Percentiles rank a stretch among this genome's conserved stretches.
phyloP scores from a whole-genome alignment of 2,888 invertebrate species.

The Drosophila mercatorum region DNA sequence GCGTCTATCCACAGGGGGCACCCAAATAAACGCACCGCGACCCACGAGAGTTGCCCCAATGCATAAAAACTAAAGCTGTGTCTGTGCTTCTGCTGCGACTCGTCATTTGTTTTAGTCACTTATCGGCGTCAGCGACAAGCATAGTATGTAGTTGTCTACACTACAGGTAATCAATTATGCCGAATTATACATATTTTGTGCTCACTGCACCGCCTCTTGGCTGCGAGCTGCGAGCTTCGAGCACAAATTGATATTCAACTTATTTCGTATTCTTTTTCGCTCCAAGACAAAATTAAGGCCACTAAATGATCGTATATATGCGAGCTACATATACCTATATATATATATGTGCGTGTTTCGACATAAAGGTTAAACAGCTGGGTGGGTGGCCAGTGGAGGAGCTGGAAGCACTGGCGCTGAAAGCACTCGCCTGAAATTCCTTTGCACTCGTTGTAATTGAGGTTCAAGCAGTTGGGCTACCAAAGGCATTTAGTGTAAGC shows the following conservation, averaged over 20 bases:
- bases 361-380: constrained; percentile 14
- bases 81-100: constrained; percentile 7
- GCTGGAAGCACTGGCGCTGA: neutral
- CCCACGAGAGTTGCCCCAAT: neutral
- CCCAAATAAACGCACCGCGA: constrained; percentile 26
- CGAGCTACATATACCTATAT: neutral
- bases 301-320: constrained; percentile 40
- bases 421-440: neutral
- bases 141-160: constrained; percentile 50
- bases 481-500: constrained; percentile 6
- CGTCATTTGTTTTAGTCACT: constrained; percentile 53
- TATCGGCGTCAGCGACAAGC: constrained; percentile 25
- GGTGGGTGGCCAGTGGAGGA: neutral
- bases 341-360: neutral
- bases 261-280: constrained; percentile 9
- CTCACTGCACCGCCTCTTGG: constrained; percentile 10
- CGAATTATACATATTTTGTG: constrained; percentile 53
- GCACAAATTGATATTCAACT: constrained; percentile 28
- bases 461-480: neutral
- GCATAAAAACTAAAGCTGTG: constrained; percentile 19
- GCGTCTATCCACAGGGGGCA: constrained; percentile 21
- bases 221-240: neutral
- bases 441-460: constrained; percentile 9
- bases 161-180: constrained; percentile 66
- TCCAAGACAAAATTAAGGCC: constrained; percentile 31